Conservation (phyloP, 2,888 invertebrate genomes). For the Caenorhabditis japonica region DNA sequence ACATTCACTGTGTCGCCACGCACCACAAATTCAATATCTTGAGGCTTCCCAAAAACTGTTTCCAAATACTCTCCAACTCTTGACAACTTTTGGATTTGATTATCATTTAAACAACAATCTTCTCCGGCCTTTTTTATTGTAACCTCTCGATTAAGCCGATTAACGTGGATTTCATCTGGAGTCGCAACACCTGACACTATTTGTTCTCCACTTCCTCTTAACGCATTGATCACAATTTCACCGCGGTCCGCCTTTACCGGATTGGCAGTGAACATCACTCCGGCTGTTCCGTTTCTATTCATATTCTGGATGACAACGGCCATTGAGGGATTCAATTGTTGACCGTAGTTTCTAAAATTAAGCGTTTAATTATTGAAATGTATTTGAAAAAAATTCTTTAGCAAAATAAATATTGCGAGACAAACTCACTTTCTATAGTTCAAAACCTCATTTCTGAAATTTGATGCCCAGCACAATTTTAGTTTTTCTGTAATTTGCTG, state of each 20-base stretch:
- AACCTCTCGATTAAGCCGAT: conserved; percentile 7
- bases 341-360: conserved; percentile 83
- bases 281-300: conserved; percentile 83
- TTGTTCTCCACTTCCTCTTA: conserved; percentile 88
- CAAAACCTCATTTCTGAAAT: conserved; percentile 85
- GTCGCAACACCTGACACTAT: conserved; percentile 87
- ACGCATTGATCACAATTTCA: conserved; percentile 84
- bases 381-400: no score
- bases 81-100: conserved; percentile 79
- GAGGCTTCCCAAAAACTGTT: conserved; percentile 82
- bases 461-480: conserved; percentile 87
- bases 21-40: conserved; percentile 88
- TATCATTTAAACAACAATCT: conserved; percentile 50
- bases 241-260: conserved; percentile 84
- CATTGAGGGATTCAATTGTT: conserved; percentile 83
- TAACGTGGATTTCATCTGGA: conserved; percentile 81
- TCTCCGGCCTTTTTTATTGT: conserved; percentile 19
- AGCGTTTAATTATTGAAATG: neutral
- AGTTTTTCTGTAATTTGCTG: conserved; percentile 79
- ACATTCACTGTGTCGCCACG: conserved; percentile 79
- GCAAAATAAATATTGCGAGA: no score
- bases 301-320: conserved; percentile 87
- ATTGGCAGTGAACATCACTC: conserved; percentile 87
- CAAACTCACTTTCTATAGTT: conserved; percentile 82
- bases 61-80: conserved; percentile 82